Evolutionary conservation across 2,888 invertebrate species (phyloP).

Genomic region (Steinernema scapterisci): DNA sequence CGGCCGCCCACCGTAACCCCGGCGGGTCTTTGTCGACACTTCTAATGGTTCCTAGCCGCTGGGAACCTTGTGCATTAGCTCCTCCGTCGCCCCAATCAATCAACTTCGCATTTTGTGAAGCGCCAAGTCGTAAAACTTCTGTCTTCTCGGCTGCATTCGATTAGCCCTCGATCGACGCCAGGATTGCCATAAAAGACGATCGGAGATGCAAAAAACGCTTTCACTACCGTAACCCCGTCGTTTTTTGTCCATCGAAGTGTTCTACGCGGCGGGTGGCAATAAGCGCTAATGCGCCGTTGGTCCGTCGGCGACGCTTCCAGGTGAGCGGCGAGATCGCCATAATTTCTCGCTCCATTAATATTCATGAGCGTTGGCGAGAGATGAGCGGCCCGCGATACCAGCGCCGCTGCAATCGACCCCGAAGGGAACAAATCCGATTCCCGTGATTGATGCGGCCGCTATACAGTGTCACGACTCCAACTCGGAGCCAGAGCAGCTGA

Average conservation of each 20-base stretch:
- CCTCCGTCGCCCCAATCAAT: conserved; percentile 8
- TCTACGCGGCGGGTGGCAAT: conserved; percentile 26
- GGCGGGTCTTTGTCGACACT: background rate
- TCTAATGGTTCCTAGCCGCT: background rate
- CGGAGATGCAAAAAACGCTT: background rate
- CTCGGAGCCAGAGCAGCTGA: background rate
- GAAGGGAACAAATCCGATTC: conserved; percentile 24
- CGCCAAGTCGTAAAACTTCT: conserved; percentile 30
- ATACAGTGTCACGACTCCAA: conserved; percentile 18
- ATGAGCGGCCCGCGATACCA: conserved; percentile 30
- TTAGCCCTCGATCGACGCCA: conserved; percentile 5
- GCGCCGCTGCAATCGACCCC: conserved; percentile 8
- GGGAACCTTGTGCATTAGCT: conserved; percentile 15
- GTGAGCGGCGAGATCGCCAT: conserved; percentile 28
- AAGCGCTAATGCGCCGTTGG: conserved; percentile 20
- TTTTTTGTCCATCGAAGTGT: conserved; percentile 14
- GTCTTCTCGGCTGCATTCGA: conserved; percentile 29
- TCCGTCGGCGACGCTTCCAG: conserved; percentile 20
- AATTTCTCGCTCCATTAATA: conserved; percentile 30
- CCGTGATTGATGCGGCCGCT: background rate
- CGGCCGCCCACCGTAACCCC: conserved; percentile 13
- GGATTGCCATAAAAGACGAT: conserved; percentile 7
- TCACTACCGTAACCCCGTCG: conserved; percentile 23
- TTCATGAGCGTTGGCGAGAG: conserved; percentile 14
- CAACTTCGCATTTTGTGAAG: conserved; percentile 10